Conservation (phyloP, 2,797 vertebrate genomes). For the Micromesistius poutassou region DNA sequence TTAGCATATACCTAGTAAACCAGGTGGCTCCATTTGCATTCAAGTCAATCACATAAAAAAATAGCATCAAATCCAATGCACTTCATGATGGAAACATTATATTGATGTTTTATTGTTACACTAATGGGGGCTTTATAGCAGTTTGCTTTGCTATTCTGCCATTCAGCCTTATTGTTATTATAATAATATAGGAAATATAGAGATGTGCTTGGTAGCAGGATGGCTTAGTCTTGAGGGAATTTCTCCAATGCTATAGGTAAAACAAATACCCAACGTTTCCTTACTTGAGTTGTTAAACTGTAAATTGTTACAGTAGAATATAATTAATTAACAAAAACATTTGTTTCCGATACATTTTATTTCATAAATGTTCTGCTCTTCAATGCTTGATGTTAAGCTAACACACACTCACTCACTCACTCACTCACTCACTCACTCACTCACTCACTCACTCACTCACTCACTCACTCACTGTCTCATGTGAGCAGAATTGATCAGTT, state of each 20-base stretch:
- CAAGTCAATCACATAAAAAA: background rate
- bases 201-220: background rate
- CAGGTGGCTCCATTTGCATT: background rate
- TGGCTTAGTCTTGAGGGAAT: background rate
- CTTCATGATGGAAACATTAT: background rate
- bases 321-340: background rate
- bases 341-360: background rate
- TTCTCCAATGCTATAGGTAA: background rate
- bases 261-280: background rate
- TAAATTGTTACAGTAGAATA: background rate
- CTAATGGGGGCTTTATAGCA: background rate
- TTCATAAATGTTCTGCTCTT: background rate
- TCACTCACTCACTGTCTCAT: no score
- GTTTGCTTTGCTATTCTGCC: background rate
- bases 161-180: background rate
- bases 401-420: no score
- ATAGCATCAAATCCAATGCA: background rate
- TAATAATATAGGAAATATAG: background rate
- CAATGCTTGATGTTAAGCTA: background rate
- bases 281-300: background rate
- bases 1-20: background rate
- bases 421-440: background rate
- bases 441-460: background rate
- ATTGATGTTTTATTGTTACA: background rate
- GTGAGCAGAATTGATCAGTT: background rate